Conservation (phyloP, 2,888 invertebrate species). For the Oligia fasciuncula region DNA sequence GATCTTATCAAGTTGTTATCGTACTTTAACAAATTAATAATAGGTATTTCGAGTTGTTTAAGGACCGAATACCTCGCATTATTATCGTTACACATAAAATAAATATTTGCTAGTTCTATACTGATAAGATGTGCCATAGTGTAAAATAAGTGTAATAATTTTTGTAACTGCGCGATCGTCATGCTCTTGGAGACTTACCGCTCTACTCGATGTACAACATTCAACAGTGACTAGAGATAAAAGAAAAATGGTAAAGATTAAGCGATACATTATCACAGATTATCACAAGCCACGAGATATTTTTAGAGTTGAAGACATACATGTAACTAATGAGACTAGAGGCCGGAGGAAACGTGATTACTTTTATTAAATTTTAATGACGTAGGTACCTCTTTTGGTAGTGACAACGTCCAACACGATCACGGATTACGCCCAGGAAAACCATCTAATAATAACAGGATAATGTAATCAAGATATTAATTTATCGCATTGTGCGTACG, state of each 20-base stretch:
- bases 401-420: slow-evolving; percentile 42
- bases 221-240: slow-evolving; percentile 60
- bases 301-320: slow-evolving; percentile 64
- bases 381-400: slow-evolving; percentile 52
- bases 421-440: slow-evolving; percentile 5
- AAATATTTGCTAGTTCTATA: slow-evolving; percentile 62
- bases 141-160: slow-evolving; percentile 50
- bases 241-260: slow-evolving; percentile 67
- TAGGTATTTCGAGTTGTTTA: slow-evolving; percentile 38
- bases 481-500: slow-evolving; percentile 50
- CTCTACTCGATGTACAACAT: slow-evolving; percentile 40
- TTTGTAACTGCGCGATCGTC: slow-evolving; percentile 24
- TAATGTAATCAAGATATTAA: slow-evolving; percentile 57
- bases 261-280: slow-evolving; percentile 74
- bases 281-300: slow-evolving; percentile 78
- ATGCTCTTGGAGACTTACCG: slow-evolving; percentile 1
- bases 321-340: slow-evolving; percentile 63
- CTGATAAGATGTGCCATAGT: slow-evolving; percentile 52
- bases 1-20: slow-evolving; percentile 46
- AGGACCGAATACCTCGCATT: slow-evolving; percentile 44
- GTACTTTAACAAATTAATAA: slow-evolving; percentile 43
- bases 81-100: slow-evolving; percentile 51
- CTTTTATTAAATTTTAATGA: slow-evolving; percentile 70
- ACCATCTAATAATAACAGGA: slow-evolving; percentile 50
- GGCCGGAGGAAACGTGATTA: slow-evolving; percentile 70